Evolutionary conservation across 2,113 vertebrate species (phyloP).

Genomic region (Microcebus ravelobensis): DNA sequence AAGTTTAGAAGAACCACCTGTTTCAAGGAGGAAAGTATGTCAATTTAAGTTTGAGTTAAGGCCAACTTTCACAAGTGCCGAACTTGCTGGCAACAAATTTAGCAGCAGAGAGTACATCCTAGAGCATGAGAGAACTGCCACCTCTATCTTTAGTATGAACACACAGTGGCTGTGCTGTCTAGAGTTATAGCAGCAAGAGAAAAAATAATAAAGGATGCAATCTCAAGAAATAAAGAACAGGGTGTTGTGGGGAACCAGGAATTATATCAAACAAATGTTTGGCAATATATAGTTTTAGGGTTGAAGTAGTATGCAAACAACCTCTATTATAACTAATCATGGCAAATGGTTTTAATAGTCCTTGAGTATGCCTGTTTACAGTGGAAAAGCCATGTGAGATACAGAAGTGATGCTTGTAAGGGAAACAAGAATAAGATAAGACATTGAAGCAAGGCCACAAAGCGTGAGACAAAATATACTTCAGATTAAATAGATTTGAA

Average conservation of each 20-base stretch:
- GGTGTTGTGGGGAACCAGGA: neutral
- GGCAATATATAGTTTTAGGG: slow-evolving; percentile 1
- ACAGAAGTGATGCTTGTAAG: slow-evolving; percentile 39
- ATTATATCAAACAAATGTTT: slow-evolving; percentile 31
- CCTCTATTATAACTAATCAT: neutral
- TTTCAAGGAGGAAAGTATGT: slow-evolving; percentile 29
- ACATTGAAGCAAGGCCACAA: slow-evolving; percentile 48
- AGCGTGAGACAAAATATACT: slow-evolving; percentile 61
- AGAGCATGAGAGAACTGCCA: neutral
- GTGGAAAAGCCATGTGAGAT: neutral
- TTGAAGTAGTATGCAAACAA: slow-evolving; percentile 44
- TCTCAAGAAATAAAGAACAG: neutral
- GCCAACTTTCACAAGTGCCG: slow-evolving; percentile 16
- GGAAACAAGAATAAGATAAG: neutral
- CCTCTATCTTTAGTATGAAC: slow-evolving; percentile 36
- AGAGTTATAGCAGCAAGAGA: neutral
- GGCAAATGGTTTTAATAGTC: neutral
- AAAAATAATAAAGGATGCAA: neutral
- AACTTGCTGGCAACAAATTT: neutral
- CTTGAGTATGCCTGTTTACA: neutral
- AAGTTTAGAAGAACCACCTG: slow-evolving; percentile 15
- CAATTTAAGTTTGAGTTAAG: slow-evolving; percentile 5
- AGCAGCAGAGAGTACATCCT: neutral
- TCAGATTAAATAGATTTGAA: slow-evolving; percentile 74
- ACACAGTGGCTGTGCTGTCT: neutral